Evolutionary conservation across 2,888 invertebrate genomes (phyloP).

Genomic region (Ametastegia equiseti): DNA sequence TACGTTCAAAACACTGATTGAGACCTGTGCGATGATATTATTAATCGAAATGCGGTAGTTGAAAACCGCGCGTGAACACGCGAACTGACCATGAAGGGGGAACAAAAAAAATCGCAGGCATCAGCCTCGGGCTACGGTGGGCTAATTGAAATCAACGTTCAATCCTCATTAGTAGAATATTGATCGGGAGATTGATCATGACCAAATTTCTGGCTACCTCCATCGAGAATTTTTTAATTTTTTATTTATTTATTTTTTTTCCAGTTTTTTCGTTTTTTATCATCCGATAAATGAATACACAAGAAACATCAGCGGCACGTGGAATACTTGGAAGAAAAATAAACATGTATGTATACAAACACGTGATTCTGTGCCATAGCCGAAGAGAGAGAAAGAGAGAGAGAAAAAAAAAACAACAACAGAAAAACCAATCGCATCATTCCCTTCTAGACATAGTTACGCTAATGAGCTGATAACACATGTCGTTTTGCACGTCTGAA

Average conservation of each 20-base stretch:
- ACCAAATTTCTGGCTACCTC: not conserved
- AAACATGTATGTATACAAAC: too few species aligned
- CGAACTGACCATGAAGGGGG: not conserved
- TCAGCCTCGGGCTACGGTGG: not conserved
- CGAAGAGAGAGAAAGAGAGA: too few species aligned
- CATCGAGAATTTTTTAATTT: not conserved
- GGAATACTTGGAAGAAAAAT: too few species aligned
- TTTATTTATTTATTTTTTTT: not conserved
- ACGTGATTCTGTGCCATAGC: too few species aligned
- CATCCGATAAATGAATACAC: not conserved
- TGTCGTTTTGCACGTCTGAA: too few species aligned
- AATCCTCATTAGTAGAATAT: not conserved
- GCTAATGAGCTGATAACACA: not conserved
- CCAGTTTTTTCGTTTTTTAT: not conserved
- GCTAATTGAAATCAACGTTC: constrained; percentile 4
- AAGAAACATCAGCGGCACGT: too few species aligned
- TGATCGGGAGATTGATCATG: not conserved
- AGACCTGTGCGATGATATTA: not conserved
- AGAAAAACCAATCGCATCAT: not conserved
- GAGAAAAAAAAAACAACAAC: too few species aligned
- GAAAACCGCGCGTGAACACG: not conserved
- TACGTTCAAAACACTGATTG: not conserved
- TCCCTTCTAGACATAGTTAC: not conserved
- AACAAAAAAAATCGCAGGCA: not conserved
- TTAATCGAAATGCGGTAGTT: not conserved